phyloP scores from a whole-genome alignment of 2,888 invertebrate species.

The Cecidostiba fungosa region DNA sequence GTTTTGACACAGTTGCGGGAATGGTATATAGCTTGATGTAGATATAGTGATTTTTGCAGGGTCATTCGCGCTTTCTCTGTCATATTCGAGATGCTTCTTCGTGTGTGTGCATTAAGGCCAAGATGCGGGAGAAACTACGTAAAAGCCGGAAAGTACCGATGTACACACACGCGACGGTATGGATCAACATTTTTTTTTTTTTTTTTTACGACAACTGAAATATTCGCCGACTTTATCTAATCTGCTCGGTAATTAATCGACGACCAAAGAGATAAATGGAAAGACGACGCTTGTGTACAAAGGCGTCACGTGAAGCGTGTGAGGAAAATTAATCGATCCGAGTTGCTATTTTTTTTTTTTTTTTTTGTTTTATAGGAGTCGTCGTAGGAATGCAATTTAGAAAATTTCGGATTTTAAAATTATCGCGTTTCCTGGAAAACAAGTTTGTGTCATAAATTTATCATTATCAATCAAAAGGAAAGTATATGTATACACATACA shows the following conservation, averaged over 20 bases:
- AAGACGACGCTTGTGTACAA: constrained; percentile 7
- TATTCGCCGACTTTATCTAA: constrained; percentile 54
- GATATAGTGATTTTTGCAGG: neutral
- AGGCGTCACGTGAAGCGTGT: constrained; percentile 29
- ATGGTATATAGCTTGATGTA: neutral
- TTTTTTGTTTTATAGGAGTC: neutral
- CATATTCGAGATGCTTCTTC: neutral
- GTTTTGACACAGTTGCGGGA: neutral
- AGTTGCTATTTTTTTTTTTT: neutral
- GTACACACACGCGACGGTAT: neutral
- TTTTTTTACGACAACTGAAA: constrained; percentile 38
- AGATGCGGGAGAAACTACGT: constrained; percentile 17
- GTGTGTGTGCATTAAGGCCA: neutral
- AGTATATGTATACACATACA: neutral
- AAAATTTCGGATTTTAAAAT: constrained; percentile 16
- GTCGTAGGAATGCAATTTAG: neutral
- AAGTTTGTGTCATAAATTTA: constrained; percentile 32
- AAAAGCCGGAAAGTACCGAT: constrained; percentile 11
- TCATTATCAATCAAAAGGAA: constrained; percentile 43
- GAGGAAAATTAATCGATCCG: constrained; percentile 21
- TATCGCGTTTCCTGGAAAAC: constrained; percentile 13
- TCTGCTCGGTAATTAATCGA: constrained; percentile 48
- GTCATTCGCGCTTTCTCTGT: neutral
- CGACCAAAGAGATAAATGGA: constrained; percentile 14
- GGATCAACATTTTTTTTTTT: neutral